Conservation (phyloP, 2,888 invertebrate genomes). For the Thysanoteuthis rhombus region DNA sequence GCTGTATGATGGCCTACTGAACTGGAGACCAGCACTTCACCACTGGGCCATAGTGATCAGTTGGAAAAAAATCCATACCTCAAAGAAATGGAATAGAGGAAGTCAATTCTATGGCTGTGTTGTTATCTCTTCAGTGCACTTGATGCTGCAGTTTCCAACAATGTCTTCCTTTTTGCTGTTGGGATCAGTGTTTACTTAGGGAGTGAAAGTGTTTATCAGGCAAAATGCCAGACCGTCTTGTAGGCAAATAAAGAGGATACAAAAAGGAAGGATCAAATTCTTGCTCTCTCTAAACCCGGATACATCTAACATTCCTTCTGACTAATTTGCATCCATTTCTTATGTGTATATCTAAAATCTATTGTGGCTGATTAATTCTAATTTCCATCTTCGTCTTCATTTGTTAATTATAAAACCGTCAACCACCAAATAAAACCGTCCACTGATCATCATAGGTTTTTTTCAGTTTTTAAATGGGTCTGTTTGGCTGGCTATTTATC, state of each 20-base stretch:
- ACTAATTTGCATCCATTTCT: background rate
- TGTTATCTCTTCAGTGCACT: background rate
- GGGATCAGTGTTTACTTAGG: background rate
- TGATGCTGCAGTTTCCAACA: background rate
- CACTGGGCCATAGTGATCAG: no score
- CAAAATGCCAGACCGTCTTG: background rate
- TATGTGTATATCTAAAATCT: background rate
- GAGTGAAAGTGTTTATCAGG: conserved; percentile 12
- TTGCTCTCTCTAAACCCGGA: background rate
- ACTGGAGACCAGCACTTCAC: no score
- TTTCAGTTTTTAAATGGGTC: no score
- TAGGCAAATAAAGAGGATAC: background rate
- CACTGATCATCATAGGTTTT: no score
- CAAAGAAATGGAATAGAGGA: no score
- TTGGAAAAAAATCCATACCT: no score
- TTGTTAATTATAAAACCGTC: no score
- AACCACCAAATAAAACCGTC: no score
- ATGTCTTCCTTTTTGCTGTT: background rate
- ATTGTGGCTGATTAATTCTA: background rate
- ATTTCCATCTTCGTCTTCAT: background rate
- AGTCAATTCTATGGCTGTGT: background rate
- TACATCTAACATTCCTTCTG: background rate
- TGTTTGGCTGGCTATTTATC: no score
- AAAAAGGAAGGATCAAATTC: background rate
- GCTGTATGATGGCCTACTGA: no score